Base-by-base conservation (phyloP, 2,797 vertebrate genomes). In the Pygocentrus nattereri region DNA sequence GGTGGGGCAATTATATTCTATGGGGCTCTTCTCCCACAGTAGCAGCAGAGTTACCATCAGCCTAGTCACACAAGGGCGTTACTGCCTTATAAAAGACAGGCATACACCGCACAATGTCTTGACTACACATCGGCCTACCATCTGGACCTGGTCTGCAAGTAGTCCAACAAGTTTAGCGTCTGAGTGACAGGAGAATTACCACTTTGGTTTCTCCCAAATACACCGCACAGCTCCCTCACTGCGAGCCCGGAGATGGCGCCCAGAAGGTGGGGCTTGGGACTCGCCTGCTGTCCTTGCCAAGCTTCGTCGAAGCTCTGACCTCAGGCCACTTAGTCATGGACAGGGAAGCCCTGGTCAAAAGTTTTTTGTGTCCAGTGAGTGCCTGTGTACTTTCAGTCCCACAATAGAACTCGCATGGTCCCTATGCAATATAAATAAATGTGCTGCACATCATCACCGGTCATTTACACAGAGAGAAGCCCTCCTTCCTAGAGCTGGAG, bases 401-500 rank as follows among this genome's bases (percentile, higher is more conserved):
- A 70, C 69, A 74, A 74, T 50, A 80, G 52, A 80, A 76, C 65
- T 50, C 44, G 16, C 64, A 70, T 5, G 12, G 65, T 25, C 49
- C 41, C 67, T 49, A 70, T 49, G 44, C 38, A 74, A 78, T 75
- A 77, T 73, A 86, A 85, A 85, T 41, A 84, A 79, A 79, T 27
- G 67, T 68, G 59, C 74, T 11, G 38, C 58, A 82, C 61, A 79
- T 67, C 58, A 75, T 75, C 41, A 27, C 78, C 50, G 41, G 65
- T 64, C 62, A 34, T 80, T 86, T 79, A 61, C 49, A 76, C 67
- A 49, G 64, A 80, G 71, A 79, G 50, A 41, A 82, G 71, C 69
- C 13, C 71, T 79, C 78, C 79, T 78, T 87, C 78, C 87, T 84
- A 54, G 59, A 85, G 85, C 62, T 56, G n/a, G 38, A 52, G 61